Evolutionary conservation across 2,888 invertebrate genomes (phyloP), one percentile per base, ranked within the genome.

Genomic region (Atherix ibis): DNA sequence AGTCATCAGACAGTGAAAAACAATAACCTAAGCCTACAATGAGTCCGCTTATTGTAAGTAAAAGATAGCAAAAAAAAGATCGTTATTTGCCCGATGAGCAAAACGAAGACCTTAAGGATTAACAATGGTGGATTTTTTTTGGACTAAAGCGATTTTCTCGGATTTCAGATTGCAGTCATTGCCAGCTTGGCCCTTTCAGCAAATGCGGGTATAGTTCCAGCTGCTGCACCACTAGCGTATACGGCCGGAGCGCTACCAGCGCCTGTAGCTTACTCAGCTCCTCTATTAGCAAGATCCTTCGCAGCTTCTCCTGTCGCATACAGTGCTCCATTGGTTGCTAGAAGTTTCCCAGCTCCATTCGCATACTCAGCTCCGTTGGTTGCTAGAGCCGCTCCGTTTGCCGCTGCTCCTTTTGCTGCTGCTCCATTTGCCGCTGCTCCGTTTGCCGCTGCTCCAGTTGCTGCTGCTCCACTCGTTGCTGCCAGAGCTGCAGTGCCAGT

Each of bases 1-100:
- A 51, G 51, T 53, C 51, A 59, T 58, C 53, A 54, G 52, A 57
- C 56, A 51, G 60, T 57, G 56, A 54, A 48, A 54, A 49, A 46
- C 43, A 39, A 35, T 24, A 47, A 38, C 50, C 47, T 48, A 59
- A 52, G 50, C 47, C 38, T 45, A 59, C 58, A 62, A 61, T 61
- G 58, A 58, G 54, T 58, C 52, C 58, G 52, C 52, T 61, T 52
- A 51, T 55, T 52, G 61, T 61, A 53, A 62, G 60, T 59, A 48
- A 34, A 33, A 29, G 4, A 14, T 3, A 22, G 19, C 15, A 28
- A 25, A 19, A 12, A 4, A 12, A 22, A 10, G 15, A n/a, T n/a
- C n/a, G n/a, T n/a, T n/a, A n/a, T n/a, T n/a, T n/a, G n/a, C n/a
- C n/a, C n/a, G n/a, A n/a, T n/a, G n/a, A n/a, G n/a, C n/a, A n/a